phyloP scores from a whole-genome alignment of 2,888 invertebrate species.

The Heliconius erato region DNA sequence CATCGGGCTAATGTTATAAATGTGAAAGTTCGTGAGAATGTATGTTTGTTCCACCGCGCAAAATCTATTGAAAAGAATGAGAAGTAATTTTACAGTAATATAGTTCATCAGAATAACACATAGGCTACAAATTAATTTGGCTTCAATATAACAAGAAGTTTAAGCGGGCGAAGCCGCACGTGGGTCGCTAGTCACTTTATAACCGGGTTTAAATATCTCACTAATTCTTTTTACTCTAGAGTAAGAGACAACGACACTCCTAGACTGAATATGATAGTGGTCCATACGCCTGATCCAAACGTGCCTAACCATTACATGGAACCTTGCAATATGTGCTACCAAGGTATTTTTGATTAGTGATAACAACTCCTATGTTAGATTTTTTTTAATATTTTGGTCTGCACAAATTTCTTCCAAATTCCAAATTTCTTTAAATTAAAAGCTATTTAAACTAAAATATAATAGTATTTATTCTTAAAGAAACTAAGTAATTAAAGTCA shows the following conservation, averaged over 20 bases:
- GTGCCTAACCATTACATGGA: slow-evolving; percentile 59
- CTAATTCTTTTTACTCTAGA: slow-evolving; percentile 79
- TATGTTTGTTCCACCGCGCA: too few species aligned
- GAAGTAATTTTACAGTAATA: too few species aligned
- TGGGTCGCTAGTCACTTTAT: background rate
- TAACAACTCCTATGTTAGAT: background rate
- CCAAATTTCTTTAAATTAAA: background rate
- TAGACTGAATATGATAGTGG: slow-evolving; percentile 75
- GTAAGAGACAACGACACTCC: slow-evolving; percentile 61
- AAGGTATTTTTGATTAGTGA: slow-evolving; percentile 63
- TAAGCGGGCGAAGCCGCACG: too few species aligned
- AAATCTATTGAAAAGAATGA: too few species aligned
- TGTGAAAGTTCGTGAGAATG: too few species aligned
- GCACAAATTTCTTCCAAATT: too few species aligned
- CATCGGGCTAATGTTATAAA: too few species aligned
- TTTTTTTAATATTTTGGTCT: background rate
- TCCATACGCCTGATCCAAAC: slow-evolving; percentile 64
- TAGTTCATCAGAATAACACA: too few species aligned
- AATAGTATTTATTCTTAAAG: background rate
- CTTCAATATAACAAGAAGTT: too few species aligned
- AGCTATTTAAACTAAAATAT: background rate
- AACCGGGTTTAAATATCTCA: slow-evolving; percentile 58
- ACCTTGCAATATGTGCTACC: slow-evolving; percentile 64
- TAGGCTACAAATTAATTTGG: too few species aligned
- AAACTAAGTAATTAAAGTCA: background rate